Conservation (phyloP, 2,888 invertebrate species). For the Schrankia costaestrigalis region DNA sequence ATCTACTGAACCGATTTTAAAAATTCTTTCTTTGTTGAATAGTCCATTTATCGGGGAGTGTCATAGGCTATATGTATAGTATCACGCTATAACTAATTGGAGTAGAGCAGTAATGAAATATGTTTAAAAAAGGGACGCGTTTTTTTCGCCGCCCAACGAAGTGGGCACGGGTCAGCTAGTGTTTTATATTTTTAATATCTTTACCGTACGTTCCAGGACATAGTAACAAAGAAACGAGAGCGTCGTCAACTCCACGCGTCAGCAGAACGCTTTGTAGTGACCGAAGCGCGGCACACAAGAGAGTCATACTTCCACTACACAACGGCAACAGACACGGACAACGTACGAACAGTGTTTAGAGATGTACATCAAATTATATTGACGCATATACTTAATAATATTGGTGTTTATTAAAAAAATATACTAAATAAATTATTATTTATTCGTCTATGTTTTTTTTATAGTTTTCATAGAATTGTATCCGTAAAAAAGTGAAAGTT, state of each 20-base stretch:
- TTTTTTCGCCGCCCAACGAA: background rate
- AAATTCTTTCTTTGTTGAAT: too few relatives aligned
- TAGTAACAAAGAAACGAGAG: conserved; percentile 74
- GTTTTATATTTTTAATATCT: background rate
- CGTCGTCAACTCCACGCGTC: conserved; percentile 44
- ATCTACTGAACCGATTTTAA: too few relatives aligned
- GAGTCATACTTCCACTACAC: conserved; percentile 88
- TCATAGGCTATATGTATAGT: too few relatives aligned
- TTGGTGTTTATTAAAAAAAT: conserved; percentile 69
- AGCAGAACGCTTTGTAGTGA: conserved; percentile 58
- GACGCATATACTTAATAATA: conserved; percentile 64
- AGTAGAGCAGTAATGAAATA: too few relatives aligned
- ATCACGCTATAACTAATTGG: too few relatives aligned
- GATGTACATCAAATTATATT: conserved; percentile 86
- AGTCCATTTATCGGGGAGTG: too few relatives aligned
- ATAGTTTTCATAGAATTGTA: too few relatives aligned
- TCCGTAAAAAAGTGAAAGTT: too few relatives aligned
- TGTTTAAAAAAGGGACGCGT: background rate
- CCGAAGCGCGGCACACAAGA: conserved; percentile 62
- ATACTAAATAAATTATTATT: too few relatives aligned
- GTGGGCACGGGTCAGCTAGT: background rate
- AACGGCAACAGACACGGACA: conserved; percentile 87
- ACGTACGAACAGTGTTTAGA: conserved; percentile 86
- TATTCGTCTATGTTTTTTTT: too few relatives aligned
- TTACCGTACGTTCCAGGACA: conserved; percentile 70